Conservation (phyloP, 2,888 invertebrate genomes). For the Patella pellucida region DNA sequence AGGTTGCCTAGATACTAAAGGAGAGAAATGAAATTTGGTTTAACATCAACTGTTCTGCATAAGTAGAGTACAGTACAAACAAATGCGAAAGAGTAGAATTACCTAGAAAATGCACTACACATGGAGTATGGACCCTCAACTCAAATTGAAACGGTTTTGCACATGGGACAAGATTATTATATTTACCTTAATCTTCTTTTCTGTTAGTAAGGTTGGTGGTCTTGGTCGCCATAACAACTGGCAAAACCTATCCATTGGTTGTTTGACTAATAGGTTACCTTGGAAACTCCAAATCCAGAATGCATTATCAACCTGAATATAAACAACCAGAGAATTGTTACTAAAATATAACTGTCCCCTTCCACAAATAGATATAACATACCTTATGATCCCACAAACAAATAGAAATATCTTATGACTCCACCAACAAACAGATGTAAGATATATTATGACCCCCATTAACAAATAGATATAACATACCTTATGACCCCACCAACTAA, state of each 20-base stretch:
- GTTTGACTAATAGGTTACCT: conserved; percentile 81
- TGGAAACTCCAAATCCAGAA: conserved; percentile 99
- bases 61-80: not conserved
- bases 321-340: too few relatives aligned
- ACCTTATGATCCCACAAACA: conserved; percentile 97
- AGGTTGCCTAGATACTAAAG: too few relatives aligned
- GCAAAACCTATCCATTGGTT: conserved; percentile 92
- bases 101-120: too few relatives aligned
- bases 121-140: too few relatives aligned
- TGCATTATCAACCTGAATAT: conserved; percentile 78
- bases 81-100: too few relatives aligned
- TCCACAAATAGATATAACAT: conserved; percentile 4
- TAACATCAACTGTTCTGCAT: not conserved
- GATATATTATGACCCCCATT: not conserved
- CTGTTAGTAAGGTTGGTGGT: conserved; percentile 85
- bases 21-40: not conserved
- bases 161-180: not conserved
- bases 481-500: conserved; percentile 95
- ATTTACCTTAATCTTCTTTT: conserved; percentile 80
- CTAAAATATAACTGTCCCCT: not conserved
- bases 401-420: conserved; percentile 85
- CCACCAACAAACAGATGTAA: not conserved
- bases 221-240: conserved; percentile 97
- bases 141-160: too few relatives aligned
- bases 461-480: conserved; percentile 72